Evolutionary conservation across 2,797 vertebrate genomes (phyloP).

Genomic region (Allobates femoralis): DNA sequence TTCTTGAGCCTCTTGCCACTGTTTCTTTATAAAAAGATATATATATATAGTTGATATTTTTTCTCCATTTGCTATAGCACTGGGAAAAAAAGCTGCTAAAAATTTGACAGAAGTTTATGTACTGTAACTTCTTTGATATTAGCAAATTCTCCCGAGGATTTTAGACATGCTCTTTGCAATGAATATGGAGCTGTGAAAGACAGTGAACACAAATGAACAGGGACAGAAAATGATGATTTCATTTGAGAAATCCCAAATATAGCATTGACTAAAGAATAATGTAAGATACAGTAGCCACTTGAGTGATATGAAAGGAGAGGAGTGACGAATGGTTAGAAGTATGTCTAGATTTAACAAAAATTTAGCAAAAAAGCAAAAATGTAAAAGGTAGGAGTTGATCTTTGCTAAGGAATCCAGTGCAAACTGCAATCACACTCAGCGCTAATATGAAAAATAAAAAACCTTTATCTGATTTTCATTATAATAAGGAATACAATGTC

Average conservation of each 20-base stretch:
- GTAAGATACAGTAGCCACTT: not conserved
- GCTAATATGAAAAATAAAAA: too few species aligned
- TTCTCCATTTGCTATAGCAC: constrained; percentile 10
- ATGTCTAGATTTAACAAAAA: not conserved
- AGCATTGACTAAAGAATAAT: not conserved
- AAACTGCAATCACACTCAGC: too few species aligned
- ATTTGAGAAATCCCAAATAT: not conserved
- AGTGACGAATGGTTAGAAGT: not conserved
- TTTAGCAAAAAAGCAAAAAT: too few species aligned
- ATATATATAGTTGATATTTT: not conserved
- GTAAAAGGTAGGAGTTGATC: too few species aligned
- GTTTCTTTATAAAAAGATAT: constrained; percentile 5
- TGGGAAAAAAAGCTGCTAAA: not conserved
- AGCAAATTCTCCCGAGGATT: constrained; percentile 17
- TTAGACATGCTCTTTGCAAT: not conserved
- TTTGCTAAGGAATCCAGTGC: not conserved
- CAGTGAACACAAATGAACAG: not conserved
- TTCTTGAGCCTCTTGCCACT: constrained; percentile 6
- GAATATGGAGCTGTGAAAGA: constrained; percentile 24
- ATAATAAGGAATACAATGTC: constrained; percentile 21
- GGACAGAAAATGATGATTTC: not conserved
- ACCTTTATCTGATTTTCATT: too few species aligned
- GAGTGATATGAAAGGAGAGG: not conserved
- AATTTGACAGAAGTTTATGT: constrained; percentile 21
- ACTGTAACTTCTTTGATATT: constrained; percentile 16